phyloP scores from a whole-genome alignment of 2,113 vertebrate species.

The Myotis davidii region DNA sequence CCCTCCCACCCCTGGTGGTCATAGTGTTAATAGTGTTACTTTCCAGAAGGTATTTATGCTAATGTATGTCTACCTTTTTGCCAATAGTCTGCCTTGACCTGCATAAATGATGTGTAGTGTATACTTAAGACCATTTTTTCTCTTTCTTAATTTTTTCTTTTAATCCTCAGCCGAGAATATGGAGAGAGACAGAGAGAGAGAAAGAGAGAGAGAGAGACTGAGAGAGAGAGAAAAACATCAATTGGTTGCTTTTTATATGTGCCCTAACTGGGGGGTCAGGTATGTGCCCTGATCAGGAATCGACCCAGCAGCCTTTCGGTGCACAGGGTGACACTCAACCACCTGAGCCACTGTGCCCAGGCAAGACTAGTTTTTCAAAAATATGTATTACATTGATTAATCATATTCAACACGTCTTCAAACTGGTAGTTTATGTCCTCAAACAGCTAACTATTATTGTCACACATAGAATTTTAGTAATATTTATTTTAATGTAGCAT shows the following conservation, averaged over 20 bases:
- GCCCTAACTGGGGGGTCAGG: neutral
- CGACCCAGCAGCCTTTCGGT: neutral
- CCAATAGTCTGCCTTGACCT: accelerated
- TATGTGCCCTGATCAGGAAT: neutral
- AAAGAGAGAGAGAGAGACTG: neutral
- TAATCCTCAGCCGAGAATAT: neutral
- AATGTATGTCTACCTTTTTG: neutral
- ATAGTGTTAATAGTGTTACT: too few relatives aligned
- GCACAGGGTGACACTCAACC: neutral
- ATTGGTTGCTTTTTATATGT: neutral
- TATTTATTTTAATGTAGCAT: neutral
- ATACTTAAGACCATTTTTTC: neutral
- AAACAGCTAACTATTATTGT: neutral
- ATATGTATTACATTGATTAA: accelerated
- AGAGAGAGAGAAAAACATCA: neutral
- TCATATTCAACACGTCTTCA: neutral
- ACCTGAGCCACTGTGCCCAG: neutral
- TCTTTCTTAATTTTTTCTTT: too few relatives aligned
- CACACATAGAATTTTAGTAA: neutral
- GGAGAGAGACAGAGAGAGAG: neutral
- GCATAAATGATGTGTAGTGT: accelerated
- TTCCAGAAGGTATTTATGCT: neutral
- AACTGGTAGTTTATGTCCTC: neutral
- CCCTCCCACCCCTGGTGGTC: neutral
- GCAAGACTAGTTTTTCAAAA: neutral